Conservation (phyloP, 2,797 vertebrate genomes). For the Carapus acus region DNA sequence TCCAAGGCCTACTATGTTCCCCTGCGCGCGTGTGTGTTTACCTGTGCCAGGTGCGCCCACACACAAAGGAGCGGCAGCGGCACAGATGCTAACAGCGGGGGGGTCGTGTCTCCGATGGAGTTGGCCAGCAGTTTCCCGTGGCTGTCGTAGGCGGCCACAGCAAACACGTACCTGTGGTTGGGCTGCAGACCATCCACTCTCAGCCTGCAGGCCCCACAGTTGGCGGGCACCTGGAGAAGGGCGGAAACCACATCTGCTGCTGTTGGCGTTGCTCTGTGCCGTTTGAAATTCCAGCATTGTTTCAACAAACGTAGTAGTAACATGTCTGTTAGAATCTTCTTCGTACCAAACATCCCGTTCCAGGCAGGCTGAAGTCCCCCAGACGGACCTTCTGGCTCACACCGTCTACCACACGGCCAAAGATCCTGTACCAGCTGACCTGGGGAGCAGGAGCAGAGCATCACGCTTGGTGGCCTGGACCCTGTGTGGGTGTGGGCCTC, state of each 20-base stretch:
- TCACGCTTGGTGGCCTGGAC: background rate
- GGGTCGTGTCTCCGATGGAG: conserved; percentile 77
- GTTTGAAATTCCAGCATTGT: too few relatives aligned
- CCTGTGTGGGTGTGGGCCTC: conserved; percentile 4
- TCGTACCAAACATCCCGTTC: conserved; percentile 83
- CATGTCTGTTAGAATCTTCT: too few relatives aligned
- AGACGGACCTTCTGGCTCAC: conserved; percentile 81
- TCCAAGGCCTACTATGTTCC: too few relatives aligned
- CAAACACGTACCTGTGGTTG: conserved; percentile 91
- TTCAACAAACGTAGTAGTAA: too few relatives aligned
- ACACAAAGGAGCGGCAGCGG: conserved; percentile 76
- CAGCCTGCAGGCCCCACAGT: conserved; percentile 71
- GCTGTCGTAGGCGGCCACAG: conserved; percentile 83
- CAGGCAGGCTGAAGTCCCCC: conserved; percentile 78
- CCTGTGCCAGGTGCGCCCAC: conserved; percentile 80
- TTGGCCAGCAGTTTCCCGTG: conserved; percentile 81
- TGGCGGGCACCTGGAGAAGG: conserved; percentile 75
- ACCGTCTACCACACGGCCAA: conserved; percentile 73
- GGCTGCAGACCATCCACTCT: conserved; percentile 77
- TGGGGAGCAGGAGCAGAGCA: conserved; percentile 40
- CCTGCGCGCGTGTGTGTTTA: conserved; percentile 25
- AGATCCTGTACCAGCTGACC: conserved; percentile 91
- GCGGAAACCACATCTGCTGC: background rate
- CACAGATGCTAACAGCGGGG: conserved; percentile 81
- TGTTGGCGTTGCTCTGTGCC: too few relatives aligned